phyloP scores from a whole-genome alignment of 2,888 invertebrate species.

The Hypomecis punctinalis region DNA sequence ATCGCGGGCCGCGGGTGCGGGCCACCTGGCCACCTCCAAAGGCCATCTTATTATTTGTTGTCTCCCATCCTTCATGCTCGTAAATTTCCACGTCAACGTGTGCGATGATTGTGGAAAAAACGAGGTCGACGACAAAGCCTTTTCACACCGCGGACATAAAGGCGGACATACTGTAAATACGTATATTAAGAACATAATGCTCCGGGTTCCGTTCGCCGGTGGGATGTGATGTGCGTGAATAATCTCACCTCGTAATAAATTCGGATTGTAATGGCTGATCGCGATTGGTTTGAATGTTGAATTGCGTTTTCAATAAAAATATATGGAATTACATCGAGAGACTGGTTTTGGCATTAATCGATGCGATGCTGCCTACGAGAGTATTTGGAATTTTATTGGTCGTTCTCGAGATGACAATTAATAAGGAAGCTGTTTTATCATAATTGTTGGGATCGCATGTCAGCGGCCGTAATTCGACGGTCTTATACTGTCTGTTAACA shows the following conservation, averaged over 20 bases:
- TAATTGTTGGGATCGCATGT: slow-evolving; percentile 50
- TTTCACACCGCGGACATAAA: slow-evolving; percentile 79
- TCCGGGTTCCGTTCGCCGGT: slow-evolving; percentile 58
- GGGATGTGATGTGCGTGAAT: slow-evolving; percentile 78
- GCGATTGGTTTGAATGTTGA: slow-evolving; percentile 75
- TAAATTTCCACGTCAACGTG: slow-evolving; percentile 84
- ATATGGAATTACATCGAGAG: slow-evolving; percentile 58
- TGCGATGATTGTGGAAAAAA: slow-evolving; percentile 82
- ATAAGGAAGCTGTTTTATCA: slow-evolving; percentile 67
- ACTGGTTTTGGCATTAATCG: slow-evolving; percentile 70
- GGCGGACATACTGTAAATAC: slow-evolving; percentile 65
- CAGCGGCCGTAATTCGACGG: background rate
- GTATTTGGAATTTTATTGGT: slow-evolving; percentile 61
- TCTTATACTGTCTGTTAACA: background rate
- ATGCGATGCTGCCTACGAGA: slow-evolving; percentile 65
- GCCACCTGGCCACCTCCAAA: slow-evolving; percentile 73
- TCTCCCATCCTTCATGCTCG: slow-evolving; percentile 83
- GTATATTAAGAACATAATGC: slow-evolving; percentile 63
- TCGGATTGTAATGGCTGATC: slow-evolving; percentile 78
- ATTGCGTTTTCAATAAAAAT: slow-evolving; percentile 68
- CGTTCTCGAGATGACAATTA: slow-evolving; percentile 59
- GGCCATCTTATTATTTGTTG: slow-evolving; percentile 81
- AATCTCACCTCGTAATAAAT: slow-evolving; percentile 83
- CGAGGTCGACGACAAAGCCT: slow-evolving; percentile 76
- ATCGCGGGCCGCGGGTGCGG: slow-evolving; percentile 78